These are phyloP conservation scores for Dasypus novemcinctus DNA, from an alignment of 2,113 vertebrate species.

Conservation along the genomic window DNA sequence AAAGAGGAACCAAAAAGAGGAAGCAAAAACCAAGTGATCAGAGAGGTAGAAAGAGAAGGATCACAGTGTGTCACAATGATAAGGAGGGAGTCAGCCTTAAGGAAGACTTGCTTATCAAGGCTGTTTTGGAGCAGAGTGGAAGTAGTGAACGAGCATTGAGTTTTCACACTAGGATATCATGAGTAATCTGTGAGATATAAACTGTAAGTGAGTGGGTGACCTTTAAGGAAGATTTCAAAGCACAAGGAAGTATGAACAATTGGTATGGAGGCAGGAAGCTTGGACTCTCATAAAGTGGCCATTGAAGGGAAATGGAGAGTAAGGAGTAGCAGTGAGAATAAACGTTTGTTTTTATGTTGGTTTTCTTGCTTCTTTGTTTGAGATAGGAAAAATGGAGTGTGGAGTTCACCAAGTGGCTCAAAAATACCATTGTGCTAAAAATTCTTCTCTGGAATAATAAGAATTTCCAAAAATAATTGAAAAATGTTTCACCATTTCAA, in stretches of 20 bases:
- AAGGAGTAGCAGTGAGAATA: no score
- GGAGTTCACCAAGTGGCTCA: background rate
- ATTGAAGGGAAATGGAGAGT: no score
- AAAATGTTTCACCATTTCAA: background rate
- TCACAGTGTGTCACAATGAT: background rate
- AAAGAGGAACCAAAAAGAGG: background rate
- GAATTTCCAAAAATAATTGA: background rate
- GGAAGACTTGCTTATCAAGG: background rate
- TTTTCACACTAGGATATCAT: background rate
- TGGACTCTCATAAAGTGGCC: no score
- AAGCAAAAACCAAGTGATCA: background rate
- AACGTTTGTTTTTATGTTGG: background rate
- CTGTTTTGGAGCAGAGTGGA: background rate
- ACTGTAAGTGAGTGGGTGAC: background rate
- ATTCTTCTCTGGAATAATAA: background rate
- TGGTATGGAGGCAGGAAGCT: no score
- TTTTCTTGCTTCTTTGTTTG: background rate
- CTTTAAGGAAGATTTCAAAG: background rate
- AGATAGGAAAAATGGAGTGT: background rate
- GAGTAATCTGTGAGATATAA: background rate
- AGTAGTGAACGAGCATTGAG: background rate
- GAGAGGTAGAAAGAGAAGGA: background rate
- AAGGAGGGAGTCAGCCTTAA: background rate
- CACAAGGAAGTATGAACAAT: background rate
- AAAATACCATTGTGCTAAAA: background rate